Evolutionary conservation across 64 coral and sea anemone genomes (phyloP), one percentile per base, ranked within the genome.

Genomic region (Montipora cactus): DNA sequence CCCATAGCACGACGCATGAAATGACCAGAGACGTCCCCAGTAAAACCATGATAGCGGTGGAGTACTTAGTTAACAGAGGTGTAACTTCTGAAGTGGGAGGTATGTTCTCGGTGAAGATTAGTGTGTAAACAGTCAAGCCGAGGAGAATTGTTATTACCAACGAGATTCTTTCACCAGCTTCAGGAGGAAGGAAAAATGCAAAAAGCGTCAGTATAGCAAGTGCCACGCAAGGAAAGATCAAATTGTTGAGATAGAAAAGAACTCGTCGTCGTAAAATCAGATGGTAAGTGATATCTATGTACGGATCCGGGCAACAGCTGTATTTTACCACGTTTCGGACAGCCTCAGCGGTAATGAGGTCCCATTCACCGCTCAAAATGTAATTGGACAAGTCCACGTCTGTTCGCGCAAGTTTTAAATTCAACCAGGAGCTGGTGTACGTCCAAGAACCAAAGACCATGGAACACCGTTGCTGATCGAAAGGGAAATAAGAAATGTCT

Each of bases 401-500:
- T 12, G 61, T 53, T 44, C 94, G 72, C 9, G 87, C 80, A 4
- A 95, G 94, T 22, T 80, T 92, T 47, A 95, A 83, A 61, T 98
- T 93, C 4, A 98, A 45, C 19, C 62, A 95, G 23, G 81, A 85
- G 51, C 91, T 85, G 5, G 94, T 94, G 51, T 95, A 94, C 4
- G 96, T 95, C 96, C 96, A 98, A 1, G 94, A 98, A 8, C 96
- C 96, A 21, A 98, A 98, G 0, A 95, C 80, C 59, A 98, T 87
- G 11, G 88, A 87, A 82, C 96, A 98, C 14, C 79, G 90, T 46
- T 98, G 96, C 67, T 93, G 75, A 80, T 98, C 94, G 58, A 98
- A 98, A 5, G 94, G 96, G 23, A 98, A 98, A 23, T 91, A 98
- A 2, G 96, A 91, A 21, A 95, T 95, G 81, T 98, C 96, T 21